A percentile compares a stretch with the other conserved stretches of the same genome.
Evolutionary conservation across 1,140 invertebrate species (phyloP).

Genomic region (Trachymyrmex cornetzi): DNA sequence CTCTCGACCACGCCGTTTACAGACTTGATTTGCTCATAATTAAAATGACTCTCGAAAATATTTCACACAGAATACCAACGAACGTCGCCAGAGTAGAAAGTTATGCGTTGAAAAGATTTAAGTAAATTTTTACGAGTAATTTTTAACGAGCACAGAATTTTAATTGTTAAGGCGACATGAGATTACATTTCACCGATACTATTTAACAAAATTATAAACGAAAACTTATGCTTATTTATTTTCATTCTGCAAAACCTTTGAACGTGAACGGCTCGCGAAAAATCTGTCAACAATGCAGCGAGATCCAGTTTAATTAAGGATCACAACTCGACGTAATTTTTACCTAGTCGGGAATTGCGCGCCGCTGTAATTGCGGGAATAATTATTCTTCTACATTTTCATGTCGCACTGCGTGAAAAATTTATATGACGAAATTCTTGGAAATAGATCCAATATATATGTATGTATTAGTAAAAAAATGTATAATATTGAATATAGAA

Average conservation of each 20-base stretch:
- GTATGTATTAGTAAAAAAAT: slow-evolving; percentile 23
- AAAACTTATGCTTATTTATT: background rate
- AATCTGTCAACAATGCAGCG: slow-evolving; percentile 23
- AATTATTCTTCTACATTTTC: slow-evolving; percentile 30
- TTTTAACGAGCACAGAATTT: slow-evolving; percentile 63
- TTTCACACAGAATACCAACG: background rate
- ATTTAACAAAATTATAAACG: slow-evolving; percentile 16
- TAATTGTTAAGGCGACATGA: slow-evolving; percentile 52
- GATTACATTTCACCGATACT: slow-evolving; percentile 31
- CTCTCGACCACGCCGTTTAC: background rate
- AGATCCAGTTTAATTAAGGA: slow-evolving; percentile 60
- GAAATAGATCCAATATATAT: background rate
- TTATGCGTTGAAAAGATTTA: background rate
- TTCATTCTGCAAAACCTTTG: background rate
- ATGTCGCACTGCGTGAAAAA: background rate
- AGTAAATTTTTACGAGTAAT: slow-evolving; percentile 47
- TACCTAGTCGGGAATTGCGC: slow-evolving; percentile 19
- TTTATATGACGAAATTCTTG: background rate
- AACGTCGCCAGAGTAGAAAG: background rate
- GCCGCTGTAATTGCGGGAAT: slow-evolving; percentile 49
- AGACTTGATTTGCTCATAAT: slow-evolving; percentile 59
- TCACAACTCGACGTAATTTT: slow-evolving; percentile 60
- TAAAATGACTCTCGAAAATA: slow-evolving; percentile 34
- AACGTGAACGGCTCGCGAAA: background rate
- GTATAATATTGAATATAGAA: background rate